Conservation (phyloP, 2,113 vertebrate genomes). For the Micronycteris hirsuta region DNA sequence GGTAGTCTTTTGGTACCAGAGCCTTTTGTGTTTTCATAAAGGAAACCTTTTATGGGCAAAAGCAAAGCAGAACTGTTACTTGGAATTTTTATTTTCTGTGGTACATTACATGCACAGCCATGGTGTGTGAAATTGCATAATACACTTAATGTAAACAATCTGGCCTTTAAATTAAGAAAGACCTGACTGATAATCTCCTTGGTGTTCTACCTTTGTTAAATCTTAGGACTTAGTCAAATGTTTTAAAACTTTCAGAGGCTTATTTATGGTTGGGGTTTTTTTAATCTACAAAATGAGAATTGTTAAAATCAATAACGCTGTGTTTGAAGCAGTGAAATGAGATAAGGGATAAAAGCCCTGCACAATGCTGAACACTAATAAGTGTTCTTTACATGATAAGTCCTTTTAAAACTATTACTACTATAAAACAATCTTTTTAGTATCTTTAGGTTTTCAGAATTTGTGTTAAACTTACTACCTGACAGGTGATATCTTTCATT, state of each 20-base stretch:
- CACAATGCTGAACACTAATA: background rate
- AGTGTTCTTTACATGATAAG: background rate
- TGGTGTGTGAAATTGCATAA: background rate
- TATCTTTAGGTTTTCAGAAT: slow-evolving; percentile 35
- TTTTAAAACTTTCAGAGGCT: background rate
- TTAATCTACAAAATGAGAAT: background rate
- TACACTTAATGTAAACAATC: background rate
- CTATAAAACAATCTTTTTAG: background rate
- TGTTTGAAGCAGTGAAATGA: background rate
- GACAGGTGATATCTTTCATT: slow-evolving; percentile 30
- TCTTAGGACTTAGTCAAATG: background rate
- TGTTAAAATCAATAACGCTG: background rate
- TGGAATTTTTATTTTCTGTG: background rate
- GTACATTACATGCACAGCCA: background rate
- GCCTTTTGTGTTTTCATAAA: background rate
- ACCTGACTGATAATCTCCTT: background rate
- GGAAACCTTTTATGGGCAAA: background rate
- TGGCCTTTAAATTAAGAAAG: background rate
- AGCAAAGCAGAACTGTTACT: background rate
- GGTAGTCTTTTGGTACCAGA: background rate
- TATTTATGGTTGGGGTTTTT: background rate
- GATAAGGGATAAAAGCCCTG: background rate
- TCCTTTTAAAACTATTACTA: background rate
- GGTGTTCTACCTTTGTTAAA: background rate
- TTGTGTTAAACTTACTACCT: background rate